phyloP scores from a whole-genome alignment of 2,113 vertebrate genomes.

The Vidua macroura region DNA sequence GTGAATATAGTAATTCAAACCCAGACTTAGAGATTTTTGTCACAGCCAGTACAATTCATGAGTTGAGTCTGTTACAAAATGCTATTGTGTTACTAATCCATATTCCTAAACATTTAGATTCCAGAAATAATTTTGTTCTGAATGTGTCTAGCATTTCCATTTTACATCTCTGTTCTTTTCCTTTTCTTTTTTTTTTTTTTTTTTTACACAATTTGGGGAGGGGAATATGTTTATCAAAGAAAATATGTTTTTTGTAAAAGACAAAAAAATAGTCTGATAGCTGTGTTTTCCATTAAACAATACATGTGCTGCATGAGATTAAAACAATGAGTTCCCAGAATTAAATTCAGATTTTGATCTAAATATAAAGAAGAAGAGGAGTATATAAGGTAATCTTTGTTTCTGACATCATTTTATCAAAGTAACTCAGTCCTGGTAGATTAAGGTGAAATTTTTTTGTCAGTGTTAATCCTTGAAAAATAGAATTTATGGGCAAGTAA shows the following conservation, averaged over 20 bases:
- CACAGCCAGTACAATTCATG: background rate
- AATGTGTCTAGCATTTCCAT: background rate
- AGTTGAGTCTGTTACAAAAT: background rate
- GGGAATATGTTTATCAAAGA: fast-evolving
- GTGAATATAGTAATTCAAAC: background rate
- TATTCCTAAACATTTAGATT: background rate
- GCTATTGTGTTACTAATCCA: fast-evolving
- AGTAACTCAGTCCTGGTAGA: background rate
- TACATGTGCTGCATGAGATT: background rate
- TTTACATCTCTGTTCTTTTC: background rate
- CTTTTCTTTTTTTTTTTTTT: background rate
- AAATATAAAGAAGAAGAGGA: background rate
- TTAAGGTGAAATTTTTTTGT: background rate
- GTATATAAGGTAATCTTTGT: background rate
- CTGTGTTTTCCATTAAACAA: background rate
- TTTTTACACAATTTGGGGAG: fast-evolving
- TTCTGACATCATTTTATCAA: background rate
- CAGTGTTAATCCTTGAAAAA: background rate
- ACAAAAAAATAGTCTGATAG: background rate
- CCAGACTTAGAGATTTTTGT: background rate
- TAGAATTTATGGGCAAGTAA: background rate
- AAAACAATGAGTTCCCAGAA: background rate
- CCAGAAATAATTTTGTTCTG: background rate
- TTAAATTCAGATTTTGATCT: background rate
- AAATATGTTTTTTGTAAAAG: background rate